A percentile compares a stretch with the other conserved stretches of the same genome.
Evolutionary conservation across 2,113 vertebrate species (phyloP).

Genomic region (Calidris pygmaea): DNA sequence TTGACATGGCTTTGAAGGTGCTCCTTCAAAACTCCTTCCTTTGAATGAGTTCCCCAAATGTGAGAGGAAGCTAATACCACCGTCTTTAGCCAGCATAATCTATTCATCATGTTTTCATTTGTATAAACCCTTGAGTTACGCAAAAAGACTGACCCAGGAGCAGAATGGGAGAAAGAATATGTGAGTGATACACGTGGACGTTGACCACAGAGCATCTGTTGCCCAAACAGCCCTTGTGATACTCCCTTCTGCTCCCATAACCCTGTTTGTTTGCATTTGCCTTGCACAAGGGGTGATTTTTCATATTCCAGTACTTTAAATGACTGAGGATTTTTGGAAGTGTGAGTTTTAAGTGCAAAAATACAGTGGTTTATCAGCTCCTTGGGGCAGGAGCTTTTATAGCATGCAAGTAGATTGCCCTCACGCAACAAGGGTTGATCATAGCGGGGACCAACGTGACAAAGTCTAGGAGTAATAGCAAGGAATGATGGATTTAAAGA

Average conservation of each 20-base stretch:
- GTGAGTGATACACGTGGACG: fast-evolving
- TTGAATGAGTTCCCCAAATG: background rate
- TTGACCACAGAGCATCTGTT: background rate
- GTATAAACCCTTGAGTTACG: background rate
- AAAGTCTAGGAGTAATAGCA: background rate
- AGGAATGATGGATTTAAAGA: constrained; percentile 44
- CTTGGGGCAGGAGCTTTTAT: background rate
- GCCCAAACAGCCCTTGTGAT: background rate
- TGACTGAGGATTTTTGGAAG: background rate
- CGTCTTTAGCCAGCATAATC: background rate
- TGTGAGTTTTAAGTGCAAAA: background rate
- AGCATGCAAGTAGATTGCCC: background rate
- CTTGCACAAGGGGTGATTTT: background rate
- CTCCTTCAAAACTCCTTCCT: background rate
- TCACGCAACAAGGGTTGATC: background rate
- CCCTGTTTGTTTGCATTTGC: fast-evolving
- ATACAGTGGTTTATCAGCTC: background rate
- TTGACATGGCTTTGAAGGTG: background rate
- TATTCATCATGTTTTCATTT: background rate
- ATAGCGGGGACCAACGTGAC: background rate
- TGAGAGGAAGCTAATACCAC: background rate
- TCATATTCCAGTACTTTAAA: background rate
- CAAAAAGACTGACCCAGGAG: background rate
- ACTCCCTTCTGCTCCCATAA: background rate
- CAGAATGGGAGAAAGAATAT: background rate